Evolutionary conservation across 2,113 vertebrate species (phyloP).

Genomic region (Natator depressus): DNA sequence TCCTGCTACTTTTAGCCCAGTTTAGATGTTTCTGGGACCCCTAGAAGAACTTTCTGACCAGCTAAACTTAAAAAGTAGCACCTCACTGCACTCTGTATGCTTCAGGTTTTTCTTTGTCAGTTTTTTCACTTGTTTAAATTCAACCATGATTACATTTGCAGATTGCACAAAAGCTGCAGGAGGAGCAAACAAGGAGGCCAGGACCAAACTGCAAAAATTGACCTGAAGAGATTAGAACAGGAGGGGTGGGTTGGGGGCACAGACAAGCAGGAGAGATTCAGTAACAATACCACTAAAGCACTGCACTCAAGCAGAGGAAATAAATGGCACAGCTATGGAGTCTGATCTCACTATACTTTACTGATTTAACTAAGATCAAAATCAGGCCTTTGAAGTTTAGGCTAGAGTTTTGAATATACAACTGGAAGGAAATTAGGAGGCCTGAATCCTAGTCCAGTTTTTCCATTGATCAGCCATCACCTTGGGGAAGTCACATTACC

Average conservation of each 20-base stretch:
- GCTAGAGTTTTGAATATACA: neutral
- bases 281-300: neutral
- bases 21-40: neutral
- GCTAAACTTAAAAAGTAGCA: neutral
- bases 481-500: neutral
- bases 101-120: neutral
- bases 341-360: neutral
- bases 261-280: neutral
- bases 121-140: neutral
- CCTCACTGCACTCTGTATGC: neutral
- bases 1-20: neutral
- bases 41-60: neutral
- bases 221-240: constrained; percentile 10
- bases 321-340: neutral
- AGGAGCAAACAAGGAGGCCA: neutral
- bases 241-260: neutral
- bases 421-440: neutral
- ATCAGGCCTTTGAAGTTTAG: neutral
- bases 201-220: neutral
- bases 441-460: neutral
- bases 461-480: neutral
- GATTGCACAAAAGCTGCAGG: neutral
- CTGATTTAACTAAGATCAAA: neutral
- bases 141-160: neutral
- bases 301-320: neutral